Evolutionary conservation across 2,113 vertebrate species (phyloP).

Genomic region (Dasyornis broadbenti): DNA sequence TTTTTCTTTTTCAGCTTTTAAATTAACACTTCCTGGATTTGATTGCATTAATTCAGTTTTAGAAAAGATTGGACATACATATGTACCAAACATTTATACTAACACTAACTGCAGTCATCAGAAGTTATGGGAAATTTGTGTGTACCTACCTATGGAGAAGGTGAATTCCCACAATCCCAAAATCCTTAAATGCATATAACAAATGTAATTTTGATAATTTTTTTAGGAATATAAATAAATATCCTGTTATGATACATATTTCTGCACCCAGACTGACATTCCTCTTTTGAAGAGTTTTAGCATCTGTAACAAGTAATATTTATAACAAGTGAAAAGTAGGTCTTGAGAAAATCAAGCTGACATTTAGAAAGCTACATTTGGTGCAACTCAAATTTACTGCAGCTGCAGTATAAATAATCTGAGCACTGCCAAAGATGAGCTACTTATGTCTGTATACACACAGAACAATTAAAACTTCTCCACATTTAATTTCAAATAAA

Average conservation of each 20-base stretch:
- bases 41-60: background rate
- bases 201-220: background rate
- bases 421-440: constrained; percentile 22
- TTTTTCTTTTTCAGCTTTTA: background rate
- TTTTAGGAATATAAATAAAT: background rate
- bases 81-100: background rate
- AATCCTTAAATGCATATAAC: background rate
- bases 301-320: constrained; percentile 29
- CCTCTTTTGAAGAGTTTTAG: constrained; percentile 8
- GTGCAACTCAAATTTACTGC: constrained; percentile 37
- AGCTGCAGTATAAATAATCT: constrained; percentile 46
- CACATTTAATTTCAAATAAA: constrained; percentile 42
- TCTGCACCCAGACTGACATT: background rate
- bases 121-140: background rate
- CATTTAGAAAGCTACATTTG: constrained; percentile 50
- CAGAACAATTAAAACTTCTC: constrained; percentile 29
- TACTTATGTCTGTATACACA: constrained; percentile 23
- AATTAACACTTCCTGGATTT: background rate
- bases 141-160: background rate
- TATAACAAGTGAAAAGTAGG: constrained; percentile 29
- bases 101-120: background rate
- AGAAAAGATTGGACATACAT: background rate
- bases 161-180: background rate
- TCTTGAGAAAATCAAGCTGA: constrained; percentile 49
- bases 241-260: background rate